phyloP scores from a whole-genome alignment of 2,113 vertebrate genomes.

The Pelecanus crispus region DNA sequence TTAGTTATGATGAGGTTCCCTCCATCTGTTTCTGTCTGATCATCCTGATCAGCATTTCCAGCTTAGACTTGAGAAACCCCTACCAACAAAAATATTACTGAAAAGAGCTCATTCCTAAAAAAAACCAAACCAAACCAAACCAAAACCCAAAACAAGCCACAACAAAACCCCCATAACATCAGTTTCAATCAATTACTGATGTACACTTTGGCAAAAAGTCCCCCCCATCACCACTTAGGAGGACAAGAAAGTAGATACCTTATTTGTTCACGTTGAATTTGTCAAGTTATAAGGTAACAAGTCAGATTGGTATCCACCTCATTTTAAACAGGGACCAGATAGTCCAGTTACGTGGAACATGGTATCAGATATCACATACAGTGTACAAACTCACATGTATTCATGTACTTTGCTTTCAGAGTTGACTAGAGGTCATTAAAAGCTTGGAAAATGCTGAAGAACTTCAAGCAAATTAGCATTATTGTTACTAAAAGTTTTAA shows the following conservation, averaged over 20 bases:
- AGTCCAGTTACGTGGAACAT: not conserved
- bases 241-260: not conserved
- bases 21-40: not conserved
- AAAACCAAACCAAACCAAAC: not conserved
- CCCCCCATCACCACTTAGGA: not conserved
- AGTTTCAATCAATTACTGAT: not conserved
- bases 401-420: not conserved
- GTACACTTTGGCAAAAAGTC: not conserved
- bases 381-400: not conserved
- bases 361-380: no score
- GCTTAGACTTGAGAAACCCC: not conserved
- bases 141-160: not conserved
- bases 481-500: not conserved
- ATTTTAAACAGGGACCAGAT: not conserved
- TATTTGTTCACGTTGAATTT: not conserved
- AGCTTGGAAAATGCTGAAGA: not conserved
- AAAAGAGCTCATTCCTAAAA: not conserved
- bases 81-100: not conserved
- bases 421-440: not conserved
- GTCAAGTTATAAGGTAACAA: not conserved
- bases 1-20: not conserved
- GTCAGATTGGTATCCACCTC: not conserved
- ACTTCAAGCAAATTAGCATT: not conserved
- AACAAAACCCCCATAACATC: rapidly evolving
- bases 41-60: not conserved